A percentile compares a stretch with the other conserved stretches of the same genome.
phyloP scores from a whole-genome alignment of 2,113 vertebrate species.

The Andinoacara biseriatus region DNA sequence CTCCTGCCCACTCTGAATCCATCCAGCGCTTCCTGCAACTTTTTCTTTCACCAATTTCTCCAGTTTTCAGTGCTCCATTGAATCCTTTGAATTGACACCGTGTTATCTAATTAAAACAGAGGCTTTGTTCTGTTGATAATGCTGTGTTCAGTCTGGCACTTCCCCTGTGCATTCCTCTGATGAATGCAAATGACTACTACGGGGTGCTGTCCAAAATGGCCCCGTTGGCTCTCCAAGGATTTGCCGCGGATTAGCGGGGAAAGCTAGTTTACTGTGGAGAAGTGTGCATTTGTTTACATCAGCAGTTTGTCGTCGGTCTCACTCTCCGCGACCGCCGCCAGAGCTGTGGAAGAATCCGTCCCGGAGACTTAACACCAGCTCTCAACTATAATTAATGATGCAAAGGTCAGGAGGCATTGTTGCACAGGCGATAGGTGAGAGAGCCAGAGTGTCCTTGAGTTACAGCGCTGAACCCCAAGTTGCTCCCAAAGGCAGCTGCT shows the following conservation, averaged over 20 bases:
- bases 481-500: neutral
- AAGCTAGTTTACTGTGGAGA: constrained; percentile 54
- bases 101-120: constrained; percentile 4
- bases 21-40: constrained; percentile 24
- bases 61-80: neutral
- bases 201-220: constrained; percentile 60
- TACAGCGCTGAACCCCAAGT: neutral
- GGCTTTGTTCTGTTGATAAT: constrained; percentile 28
- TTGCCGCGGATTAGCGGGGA: constrained; percentile 54
- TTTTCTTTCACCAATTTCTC: constrained; percentile 6
- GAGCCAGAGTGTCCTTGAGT: neutral
- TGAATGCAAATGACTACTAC: constrained; percentile 61
- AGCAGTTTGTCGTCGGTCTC: constrained; percentile 39
- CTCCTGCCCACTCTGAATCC: constrained; percentile 23
- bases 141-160: constrained; percentile 4
- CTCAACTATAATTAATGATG: constrained; percentile 13
- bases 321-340: neutral
- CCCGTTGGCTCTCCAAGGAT: constrained; percentile 45
- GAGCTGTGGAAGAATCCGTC: neutral
- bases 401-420: constrained; percentile 28
- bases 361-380: neutral
- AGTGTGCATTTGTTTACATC: constrained; percentile 55
- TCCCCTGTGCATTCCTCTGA: constrained; percentile 8
- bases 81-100: neutral
- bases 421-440: neutral